These are phyloP conservation scores for Cephus runcator DNA, from an alignment of 2,888 invertebrate genomes.

Conservation along the genomic window DNA sequence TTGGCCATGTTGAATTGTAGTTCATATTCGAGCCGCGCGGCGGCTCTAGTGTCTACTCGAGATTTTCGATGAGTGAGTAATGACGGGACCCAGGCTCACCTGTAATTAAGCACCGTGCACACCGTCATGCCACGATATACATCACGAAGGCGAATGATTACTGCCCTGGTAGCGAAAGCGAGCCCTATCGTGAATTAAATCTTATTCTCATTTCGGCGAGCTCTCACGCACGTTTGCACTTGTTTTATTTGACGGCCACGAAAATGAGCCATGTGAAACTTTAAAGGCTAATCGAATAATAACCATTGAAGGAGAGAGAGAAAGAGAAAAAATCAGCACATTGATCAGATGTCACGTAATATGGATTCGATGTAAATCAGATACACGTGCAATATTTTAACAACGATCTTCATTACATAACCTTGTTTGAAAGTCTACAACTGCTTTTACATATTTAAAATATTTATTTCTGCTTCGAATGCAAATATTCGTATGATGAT, in stretches of 20 bases:
- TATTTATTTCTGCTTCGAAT: too few relatives aligned
- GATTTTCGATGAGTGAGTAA: slow-evolving; percentile 37
- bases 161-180: slow-evolving; percentile 38
- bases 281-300: not conserved
- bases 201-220: slow-evolving; percentile 38
- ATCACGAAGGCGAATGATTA: slow-evolving; percentile 43
- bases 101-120: slow-evolving; percentile 37
- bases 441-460: too few relatives aligned
- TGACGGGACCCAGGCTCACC: slow-evolving; percentile 20
- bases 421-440: too few relatives aligned
- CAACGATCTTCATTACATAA: too few relatives aligned
- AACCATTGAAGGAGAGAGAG: not conserved
- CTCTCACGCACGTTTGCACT: not conserved
- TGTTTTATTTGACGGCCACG: not conserved
- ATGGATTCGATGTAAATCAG: too few relatives aligned
- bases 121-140: slow-evolving; percentile 30
- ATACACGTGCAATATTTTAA: too few relatives aligned
- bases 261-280: not conserved
- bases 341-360: too few relatives aligned
- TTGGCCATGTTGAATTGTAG: not conserved
- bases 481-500: not conserved
- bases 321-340: too few relatives aligned
- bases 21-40: not conserved
- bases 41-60: not conserved
- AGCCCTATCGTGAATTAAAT: slow-evolving; percentile 50